A percentile compares a stretch with the other conserved stretches of the same genome.
These are phyloP conservation scores for Enteromius anoplus DNA, from an alignment of 2,797 vertebrate species.

Conservation along the genomic window DNA sequence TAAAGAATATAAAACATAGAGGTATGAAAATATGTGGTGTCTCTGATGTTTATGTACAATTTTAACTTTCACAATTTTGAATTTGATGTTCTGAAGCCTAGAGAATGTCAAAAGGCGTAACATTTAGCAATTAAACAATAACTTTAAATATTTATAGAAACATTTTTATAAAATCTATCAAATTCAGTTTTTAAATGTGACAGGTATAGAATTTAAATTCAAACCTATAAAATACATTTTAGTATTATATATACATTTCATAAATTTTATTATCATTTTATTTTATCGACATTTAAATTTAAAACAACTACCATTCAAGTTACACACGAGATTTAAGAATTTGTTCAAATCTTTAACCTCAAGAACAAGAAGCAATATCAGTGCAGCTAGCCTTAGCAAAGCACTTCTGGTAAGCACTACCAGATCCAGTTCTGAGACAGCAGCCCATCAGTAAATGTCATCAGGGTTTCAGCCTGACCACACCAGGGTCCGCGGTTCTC, in stretches of 20 bases:
- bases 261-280: too few species aligned
- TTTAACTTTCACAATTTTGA: not conserved
- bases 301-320: not conserved
- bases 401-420: not conserved
- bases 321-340: not conserved
- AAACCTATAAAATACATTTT: not conserved
- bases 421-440: not conserved
- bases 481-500: conserved; percentile 16
- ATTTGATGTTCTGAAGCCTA: not conserved
- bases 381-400: not conserved
- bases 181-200: not conserved
- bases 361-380: not conserved
- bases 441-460: not conserved
- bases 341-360: not conserved
- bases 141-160: not conserved
- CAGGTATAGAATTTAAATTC: not conserved
- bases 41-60: not conserved
- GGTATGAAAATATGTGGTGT: not conserved
- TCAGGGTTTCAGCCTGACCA: conserved; percentile 7
- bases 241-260: not conserved
- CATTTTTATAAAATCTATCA: not conserved
- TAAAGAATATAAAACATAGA: not conserved
- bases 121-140: not conserved
- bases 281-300: not conserved
- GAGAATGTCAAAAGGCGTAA: not conserved